Evolutionary conservation across 2,888 invertebrate genomes (phyloP).

Genomic region (Euclidia mi): DNA sequence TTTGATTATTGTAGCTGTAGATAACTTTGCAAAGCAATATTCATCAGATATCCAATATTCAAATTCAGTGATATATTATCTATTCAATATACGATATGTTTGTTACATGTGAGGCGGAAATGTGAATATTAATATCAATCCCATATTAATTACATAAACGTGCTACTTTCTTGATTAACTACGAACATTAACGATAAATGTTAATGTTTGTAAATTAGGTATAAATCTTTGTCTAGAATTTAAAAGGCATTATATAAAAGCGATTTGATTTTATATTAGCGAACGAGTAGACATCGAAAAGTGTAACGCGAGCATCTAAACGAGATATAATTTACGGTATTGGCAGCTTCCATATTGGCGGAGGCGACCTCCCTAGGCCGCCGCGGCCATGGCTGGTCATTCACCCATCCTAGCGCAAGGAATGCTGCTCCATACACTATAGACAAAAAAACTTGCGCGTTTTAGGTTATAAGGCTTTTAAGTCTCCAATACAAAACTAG

Average conservation of each 20-base stretch:
- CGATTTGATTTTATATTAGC: not conserved
- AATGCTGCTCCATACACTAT: slow-evolving; percentile 46
- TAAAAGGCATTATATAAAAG: not conserved
- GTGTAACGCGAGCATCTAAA: slow-evolving; percentile 26
- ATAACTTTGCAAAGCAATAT: not conserved
- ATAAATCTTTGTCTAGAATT: not conserved
- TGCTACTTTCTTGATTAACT: slow-evolving; percentile 2
- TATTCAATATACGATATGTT: not conserved
- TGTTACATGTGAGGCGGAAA: slow-evolving; percentile 1
- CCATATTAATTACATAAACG: slow-evolving; percentile 3
- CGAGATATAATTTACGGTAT: slow-evolving; percentile 48
- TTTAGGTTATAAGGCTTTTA: slow-evolving; percentile 25
- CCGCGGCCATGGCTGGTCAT: slow-evolving; percentile 79
- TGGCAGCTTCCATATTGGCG: slow-evolving; percentile 60
- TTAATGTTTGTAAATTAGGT: not conserved
- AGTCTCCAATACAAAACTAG: slow-evolving; percentile 11
- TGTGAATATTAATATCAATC: not conserved
- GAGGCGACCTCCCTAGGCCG: slow-evolving; percentile 71
- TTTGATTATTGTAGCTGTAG: slow-evolving; percentile 21
- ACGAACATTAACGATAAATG: too few relatives aligned
- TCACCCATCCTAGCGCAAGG: slow-evolving; percentile 69
- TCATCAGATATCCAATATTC: too few relatives aligned
- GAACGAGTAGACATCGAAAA: slow-evolving; percentile 12
- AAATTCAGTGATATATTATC: too few relatives aligned
- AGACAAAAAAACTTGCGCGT: slow-evolving; percentile 31